Percentiles rank a stretch among this genome's conserved stretches.
These are phyloP conservation scores for Cinclus cinclus DNA, from an alignment of 2,113 vertebrate genomes.

Conservation along the genomic window DNA sequence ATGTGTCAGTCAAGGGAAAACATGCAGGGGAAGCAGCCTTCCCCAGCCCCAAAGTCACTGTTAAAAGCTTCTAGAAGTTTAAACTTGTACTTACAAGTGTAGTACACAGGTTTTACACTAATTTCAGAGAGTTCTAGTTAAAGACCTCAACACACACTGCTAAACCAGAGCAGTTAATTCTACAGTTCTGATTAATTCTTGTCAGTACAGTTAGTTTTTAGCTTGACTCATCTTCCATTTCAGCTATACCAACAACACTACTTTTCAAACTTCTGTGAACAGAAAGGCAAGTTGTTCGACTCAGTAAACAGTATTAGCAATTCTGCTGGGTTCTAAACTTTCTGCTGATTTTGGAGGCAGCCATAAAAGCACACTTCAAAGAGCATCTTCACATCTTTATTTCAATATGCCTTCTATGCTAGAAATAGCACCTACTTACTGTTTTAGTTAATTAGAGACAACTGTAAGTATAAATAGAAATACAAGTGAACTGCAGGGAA, in stretches of 20 bases:
- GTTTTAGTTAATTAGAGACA: conserved; percentile 31
- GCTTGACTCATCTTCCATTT: not conserved
- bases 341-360: not conserved
- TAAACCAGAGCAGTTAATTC: not conserved
- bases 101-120: not conserved
- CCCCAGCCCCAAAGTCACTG: not conserved
- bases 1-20: not conserved
- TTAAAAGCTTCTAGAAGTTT: not conserved
- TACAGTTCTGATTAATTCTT: not conserved
- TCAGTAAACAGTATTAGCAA: not conserved
- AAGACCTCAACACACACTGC: not conserved
- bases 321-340: not conserved
- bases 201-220: not conserved
- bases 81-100: not conserved
- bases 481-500: not conserved
- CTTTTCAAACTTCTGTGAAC: not conserved
- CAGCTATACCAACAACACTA: not conserved
- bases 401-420: not conserved
- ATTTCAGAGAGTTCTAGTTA: not conserved
- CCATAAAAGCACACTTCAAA: conserved; percentile 19
- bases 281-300: not conserved
- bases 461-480: conserved; percentile 38
- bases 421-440: conserved; percentile 34
- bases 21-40: fast-evolving
- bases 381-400: not conserved